Evolutionary conservation across 2,888 invertebrate genomes (phyloP).

Genomic region (Phortica magna): DNA sequence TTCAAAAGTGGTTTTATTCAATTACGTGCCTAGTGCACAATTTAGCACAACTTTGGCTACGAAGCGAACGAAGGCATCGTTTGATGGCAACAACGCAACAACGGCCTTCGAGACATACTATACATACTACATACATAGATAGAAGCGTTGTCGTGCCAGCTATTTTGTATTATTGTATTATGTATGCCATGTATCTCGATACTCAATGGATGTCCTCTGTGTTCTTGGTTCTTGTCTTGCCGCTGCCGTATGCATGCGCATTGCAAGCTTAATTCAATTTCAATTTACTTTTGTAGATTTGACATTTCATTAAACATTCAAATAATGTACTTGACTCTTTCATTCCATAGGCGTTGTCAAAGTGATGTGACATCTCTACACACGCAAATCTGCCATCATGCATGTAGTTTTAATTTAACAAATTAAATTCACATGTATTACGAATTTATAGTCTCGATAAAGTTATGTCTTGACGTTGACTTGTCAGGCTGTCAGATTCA

Average conservation of each 20-base stretch:
- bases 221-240: constrained; percentile 37
- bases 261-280: constrained; percentile 51
- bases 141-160: background rate
- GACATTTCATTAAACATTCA: constrained; percentile 52
- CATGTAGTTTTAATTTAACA: constrained; percentile 56
- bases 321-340: constrained; percentile 42
- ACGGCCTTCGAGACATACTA: no score
- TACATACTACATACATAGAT: background rate
- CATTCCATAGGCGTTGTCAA: background rate
- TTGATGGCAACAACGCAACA: background rate
- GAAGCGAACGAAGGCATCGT: background rate
- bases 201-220: constrained; percentile 19
- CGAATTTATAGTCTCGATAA: no score
- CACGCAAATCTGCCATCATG: constrained; percentile 11
- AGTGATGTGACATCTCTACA: background rate
- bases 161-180: constrained; percentile 6
- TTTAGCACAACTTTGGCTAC: constrained; percentile 39
- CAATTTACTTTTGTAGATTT: constrained; percentile 52
- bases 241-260: background rate
- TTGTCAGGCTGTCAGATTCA: background rate
- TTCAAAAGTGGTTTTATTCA: constrained; percentile 60
- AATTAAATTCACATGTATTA: constrained; percentile 43
- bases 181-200: background rate
- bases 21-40: constrained; percentile 62
- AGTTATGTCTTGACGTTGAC: no score